A percentile compares a stretch with the other conserved stretches of the same genome.
Evolutionary conservation across 2,113 vertebrate genomes (phyloP).

Genomic region (Hippocampus comes): DNA sequence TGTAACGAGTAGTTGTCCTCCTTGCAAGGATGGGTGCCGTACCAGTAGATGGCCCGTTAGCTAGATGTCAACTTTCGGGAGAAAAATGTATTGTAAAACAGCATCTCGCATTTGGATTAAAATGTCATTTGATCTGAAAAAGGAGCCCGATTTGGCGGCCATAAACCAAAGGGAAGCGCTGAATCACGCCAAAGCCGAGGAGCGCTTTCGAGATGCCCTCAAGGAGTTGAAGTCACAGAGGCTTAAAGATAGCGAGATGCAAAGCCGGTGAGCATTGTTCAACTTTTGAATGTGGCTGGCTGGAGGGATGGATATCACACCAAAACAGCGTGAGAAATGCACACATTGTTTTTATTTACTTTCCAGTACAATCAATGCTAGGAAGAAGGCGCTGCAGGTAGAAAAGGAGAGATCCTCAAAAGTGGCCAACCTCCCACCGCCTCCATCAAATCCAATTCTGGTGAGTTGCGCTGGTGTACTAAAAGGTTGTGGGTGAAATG

Average conservation of each 20-base stretch:
- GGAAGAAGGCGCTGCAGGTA: slow-evolving; percentile 78
- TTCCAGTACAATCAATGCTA: slow-evolving; percentile 75
- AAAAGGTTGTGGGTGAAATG: neutral
- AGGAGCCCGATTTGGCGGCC: slow-evolving; percentile 78
- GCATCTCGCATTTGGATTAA: neutral
- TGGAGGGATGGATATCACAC: too few species aligned
- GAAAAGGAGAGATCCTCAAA: slow-evolving; percentile 85
- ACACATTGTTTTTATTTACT: neutral
- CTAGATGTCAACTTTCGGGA: too few species aligned
- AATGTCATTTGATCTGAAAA: neutral
- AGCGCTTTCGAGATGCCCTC: slow-evolving; percentile 81
- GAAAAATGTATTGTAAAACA: neutral
- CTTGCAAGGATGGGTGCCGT: too few species aligned
- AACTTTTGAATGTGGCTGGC: neutral
- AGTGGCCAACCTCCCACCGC: slow-evolving; percentile 81
- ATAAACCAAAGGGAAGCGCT: slow-evolving; percentile 72
- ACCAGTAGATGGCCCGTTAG: too few species aligned
- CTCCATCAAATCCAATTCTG: slow-evolving; percentile 75
- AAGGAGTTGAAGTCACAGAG: slow-evolving; percentile 80
- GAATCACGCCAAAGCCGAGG: slow-evolving; percentile 79
- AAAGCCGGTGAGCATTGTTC: slow-evolving; percentile 70
- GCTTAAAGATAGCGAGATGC: slow-evolving; percentile 69
- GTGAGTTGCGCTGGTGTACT: slow-evolving; percentile 51
- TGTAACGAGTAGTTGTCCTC: too few species aligned
- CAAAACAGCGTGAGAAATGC: neutral